Base-by-base conservation (phyloP, 1,140 invertebrate species). In the Zaprionus ghesquierei region DNA sequence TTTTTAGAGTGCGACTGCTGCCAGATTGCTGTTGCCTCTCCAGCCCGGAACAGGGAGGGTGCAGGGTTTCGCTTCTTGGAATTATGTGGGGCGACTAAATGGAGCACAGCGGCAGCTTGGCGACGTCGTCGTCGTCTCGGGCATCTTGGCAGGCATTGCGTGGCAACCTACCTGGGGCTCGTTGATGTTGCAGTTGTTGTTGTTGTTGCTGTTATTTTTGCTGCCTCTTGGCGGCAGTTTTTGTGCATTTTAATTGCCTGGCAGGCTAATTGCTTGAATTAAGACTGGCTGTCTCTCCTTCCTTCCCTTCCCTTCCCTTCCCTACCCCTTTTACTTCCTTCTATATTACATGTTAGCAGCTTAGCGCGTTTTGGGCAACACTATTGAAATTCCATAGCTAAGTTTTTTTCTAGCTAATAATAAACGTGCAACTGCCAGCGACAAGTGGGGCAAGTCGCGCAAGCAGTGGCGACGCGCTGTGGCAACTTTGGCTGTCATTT, bases 31-130 rank as follows among this genome's bases (percentile, higher is more conserved):
- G 27, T 33, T 6, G 20, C 23, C 25, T 23, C 41, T 27, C 29
- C 31, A 41, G 35, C 35, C 2, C 35, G 20, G 10, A 15, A 15
- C 25, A 33, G 41, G 25, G 18, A n/a, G 33, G 4, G n/a, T n/a
- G 13, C n/a, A n/a, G n/a, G n/a, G n/a, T n/a, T 75, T 27, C 78
- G 44, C 79, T 82, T 87, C 81, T 81, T 76, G 82, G 82, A 86
- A 86, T 86, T 86, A 78, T 86, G 78, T 77, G 70, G 75, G 64
- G 70, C 78, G 68, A 63, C 79, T 63, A 74, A 73, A 73, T 69
- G 63, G 56, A 61, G 70, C 70, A 56, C 50, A 35, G 50, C 25
- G 35, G 9, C 46, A 27, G 38, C 22, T 9, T 5, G 25, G 23
- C 10, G 27, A 2, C 8, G 18, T 38, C 61, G 15, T 38, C 27